These are phyloP conservation scores for Saxicola maurus DNA, from an alignment of 2,797 vertebrate genomes.

Conservation along the genomic window DNA sequence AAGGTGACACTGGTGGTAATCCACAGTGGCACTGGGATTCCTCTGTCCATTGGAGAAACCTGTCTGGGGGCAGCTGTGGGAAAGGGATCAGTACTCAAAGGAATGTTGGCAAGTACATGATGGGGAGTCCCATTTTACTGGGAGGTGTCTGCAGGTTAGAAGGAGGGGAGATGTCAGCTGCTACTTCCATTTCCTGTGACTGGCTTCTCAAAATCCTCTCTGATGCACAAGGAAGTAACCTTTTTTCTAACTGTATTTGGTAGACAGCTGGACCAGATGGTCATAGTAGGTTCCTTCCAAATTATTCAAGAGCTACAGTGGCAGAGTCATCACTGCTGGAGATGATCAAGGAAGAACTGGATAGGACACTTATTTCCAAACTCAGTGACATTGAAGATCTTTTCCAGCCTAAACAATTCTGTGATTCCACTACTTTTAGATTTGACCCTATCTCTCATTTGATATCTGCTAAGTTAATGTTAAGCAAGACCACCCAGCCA, in stretches of 20 bases:
- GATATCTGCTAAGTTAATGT: neutral
- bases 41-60: fast-evolving
- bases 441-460: neutral
- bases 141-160: neutral
- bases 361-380: neutral
- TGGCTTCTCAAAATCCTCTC: neutral
- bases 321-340: neutral
- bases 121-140: neutral
- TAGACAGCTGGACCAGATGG: neutral
- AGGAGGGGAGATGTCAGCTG: neutral
- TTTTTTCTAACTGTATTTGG: neutral
- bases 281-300: neutral
- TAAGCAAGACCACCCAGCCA: neutral
- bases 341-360: neutral
- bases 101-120: fast-evolving
- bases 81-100: neutral
- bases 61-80: neutral
- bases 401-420: neutral
- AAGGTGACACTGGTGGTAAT: neutral
- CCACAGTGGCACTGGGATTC: fast-evolving
- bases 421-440: neutral
- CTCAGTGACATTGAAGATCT: neutral
- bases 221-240: neutral
- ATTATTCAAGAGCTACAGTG: fast-evolving
- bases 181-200: neutral